phyloP scores from a whole-genome alignment of 2,113 vertebrate genomes.

The Eira barbara region DNA sequence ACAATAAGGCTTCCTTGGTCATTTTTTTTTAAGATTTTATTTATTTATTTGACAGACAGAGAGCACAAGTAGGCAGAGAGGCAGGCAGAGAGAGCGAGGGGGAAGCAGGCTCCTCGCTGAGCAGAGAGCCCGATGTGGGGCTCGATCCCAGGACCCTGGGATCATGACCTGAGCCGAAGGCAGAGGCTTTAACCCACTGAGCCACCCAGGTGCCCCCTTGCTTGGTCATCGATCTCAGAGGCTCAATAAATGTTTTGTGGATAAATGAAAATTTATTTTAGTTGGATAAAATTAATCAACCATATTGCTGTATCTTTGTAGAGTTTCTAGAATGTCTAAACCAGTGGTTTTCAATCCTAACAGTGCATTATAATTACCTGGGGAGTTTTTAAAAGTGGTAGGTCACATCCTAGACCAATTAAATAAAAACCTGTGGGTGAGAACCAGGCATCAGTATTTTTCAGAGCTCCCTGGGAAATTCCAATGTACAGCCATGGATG shows the following conservation, averaged over 20 bases:
- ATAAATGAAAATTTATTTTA: background rate
- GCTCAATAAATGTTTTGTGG: background rate
- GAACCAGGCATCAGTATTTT: background rate
- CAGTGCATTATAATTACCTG: background rate
- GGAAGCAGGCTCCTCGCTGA: no score
- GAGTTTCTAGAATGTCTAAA: background rate
- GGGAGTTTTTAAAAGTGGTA: background rate
- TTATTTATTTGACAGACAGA: no score
- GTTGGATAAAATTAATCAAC: conserved; percentile 10
- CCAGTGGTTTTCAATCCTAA: background rate
- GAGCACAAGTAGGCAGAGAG: no score
- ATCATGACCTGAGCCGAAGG: no score
- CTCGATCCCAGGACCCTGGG: no score
- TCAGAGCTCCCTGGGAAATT: conserved; percentile 22
- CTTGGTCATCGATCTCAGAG: background rate
- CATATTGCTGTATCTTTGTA: background rate
- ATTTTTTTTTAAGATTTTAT: background rate
- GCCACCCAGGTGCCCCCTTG: no score
- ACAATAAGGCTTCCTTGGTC: background rate
- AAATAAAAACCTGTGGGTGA: conserved; percentile 2
- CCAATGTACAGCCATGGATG: background rate
- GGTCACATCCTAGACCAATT: background rate
- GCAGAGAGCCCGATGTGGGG: accelerated
- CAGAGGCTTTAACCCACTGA: no score
- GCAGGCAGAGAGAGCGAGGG: no score